These are phyloP conservation scores for Eupithecia inturbata DNA, from an alignment of 2,888 invertebrate species.

Conservation along the genomic window DNA sequence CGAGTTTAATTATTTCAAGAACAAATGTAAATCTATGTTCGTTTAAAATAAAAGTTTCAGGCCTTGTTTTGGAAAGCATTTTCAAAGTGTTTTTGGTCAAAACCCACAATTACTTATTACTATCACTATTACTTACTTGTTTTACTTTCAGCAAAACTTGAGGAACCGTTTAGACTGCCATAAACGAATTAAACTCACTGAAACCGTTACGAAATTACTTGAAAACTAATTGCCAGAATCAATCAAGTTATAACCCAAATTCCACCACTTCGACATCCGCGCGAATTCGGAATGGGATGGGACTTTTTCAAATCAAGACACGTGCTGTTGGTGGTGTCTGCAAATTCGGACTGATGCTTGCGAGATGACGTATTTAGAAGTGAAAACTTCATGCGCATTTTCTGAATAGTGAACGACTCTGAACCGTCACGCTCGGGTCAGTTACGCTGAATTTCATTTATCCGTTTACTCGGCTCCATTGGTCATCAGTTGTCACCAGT, in stretches of 20 bases:
- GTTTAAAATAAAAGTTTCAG: not conserved
- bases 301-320: not conserved
- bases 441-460: not conserved
- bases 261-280: not conserved
- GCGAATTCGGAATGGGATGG: not conserved
- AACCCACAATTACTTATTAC: no score
- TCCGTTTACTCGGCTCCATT: not conserved
- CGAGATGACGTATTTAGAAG: not conserved
- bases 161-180: not conserved
- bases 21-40: not conserved
- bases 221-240: constrained; percentile 8
- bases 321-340: not conserved
- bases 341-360: not conserved
- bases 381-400: not conserved
- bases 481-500: not conserved
- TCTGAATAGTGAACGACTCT: not conserved
- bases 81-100: not conserved
- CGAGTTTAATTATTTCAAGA: no score
- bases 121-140: no score
- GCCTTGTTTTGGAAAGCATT: not conserved
- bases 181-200: not conserved
- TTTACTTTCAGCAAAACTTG: not conserved
- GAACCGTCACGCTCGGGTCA: not conserved
- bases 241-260: constrained; percentile 3
- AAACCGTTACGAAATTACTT: not conserved